These are phyloP conservation scores for Takifugu ocellatus DNA, from an alignment of 2,797 vertebrate species.

Conservation along the genomic window DNA sequence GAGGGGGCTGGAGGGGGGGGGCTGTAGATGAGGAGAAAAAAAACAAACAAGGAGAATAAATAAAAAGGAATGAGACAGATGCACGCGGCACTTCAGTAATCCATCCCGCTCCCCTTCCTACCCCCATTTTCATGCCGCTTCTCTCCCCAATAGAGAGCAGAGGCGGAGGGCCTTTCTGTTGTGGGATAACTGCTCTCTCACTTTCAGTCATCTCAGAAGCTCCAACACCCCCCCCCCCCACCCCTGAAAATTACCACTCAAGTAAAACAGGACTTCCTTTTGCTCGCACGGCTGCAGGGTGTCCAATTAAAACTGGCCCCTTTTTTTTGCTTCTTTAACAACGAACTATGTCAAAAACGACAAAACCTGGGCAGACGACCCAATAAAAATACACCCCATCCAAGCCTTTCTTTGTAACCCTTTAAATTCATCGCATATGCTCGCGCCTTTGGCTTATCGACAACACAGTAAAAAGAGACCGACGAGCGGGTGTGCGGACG, in stretches of 20 bases:
- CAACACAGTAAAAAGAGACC: conserved; percentile 23
- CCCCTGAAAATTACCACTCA: conserved; percentile 12
- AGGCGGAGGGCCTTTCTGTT: conserved; percentile 48
- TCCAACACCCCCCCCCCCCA: conserved; percentile 3
- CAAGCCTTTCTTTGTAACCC: no score
- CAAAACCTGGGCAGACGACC: no score
- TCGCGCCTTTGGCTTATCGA: not conserved
- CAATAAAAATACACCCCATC: no score
- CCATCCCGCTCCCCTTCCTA: conserved; percentile 45
- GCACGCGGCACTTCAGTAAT: conserved; percentile 71
- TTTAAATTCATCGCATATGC: no score
- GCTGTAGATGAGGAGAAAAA: conserved; percentile 43
- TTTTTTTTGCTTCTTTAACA: not conserved
- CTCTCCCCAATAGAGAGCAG: conserved; percentile 36
- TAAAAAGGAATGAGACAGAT: conserved; percentile 75
- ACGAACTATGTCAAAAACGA: no score
- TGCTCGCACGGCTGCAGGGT: conserved; percentile 10
- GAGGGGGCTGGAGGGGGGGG: conserved; percentile 8
- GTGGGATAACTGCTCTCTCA: conserved; percentile 67
- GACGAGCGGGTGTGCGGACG: conserved; percentile 55
- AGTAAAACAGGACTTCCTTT: conserved; percentile 30
- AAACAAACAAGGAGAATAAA: conserved; percentile 77
- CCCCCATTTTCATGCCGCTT: conserved; percentile 22
- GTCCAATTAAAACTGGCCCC: conserved; percentile 17
- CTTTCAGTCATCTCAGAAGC: conserved; percentile 55